These are phyloP conservation scores for Enoplosus armatus DNA, from an alignment of 2,797 vertebrate genomes.

Conservation along the genomic window DNA sequence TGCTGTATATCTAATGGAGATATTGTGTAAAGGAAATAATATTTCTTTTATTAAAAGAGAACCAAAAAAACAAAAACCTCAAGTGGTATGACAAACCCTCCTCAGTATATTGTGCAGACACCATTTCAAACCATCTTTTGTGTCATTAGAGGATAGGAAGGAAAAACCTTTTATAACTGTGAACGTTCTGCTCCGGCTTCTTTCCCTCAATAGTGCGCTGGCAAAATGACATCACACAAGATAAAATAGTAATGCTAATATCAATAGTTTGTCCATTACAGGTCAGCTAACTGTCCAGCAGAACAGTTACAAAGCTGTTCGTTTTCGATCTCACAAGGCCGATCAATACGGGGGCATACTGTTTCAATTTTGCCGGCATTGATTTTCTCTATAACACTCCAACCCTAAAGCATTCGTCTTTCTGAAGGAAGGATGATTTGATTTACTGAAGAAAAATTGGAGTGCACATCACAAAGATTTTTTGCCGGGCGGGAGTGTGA, in stretches of 20 bases:
- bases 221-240: conserved; percentile 94
- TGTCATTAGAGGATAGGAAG: conserved; percentile 21
- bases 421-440: conserved; percentile 99
- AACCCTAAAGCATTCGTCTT: conserved; percentile 99
- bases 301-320: conserved; percentile 99
- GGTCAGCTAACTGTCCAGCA: conserved; percentile 99
- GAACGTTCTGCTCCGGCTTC: conserved; percentile 35
- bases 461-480: conserved; percentile 99
- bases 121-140: conserved; percentile 2
- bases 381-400: conserved; percentile 98
- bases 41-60: not conserved
- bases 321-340: conserved; percentile 97
- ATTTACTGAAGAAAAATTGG: conserved; percentile 99
- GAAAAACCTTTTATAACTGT: conserved; percentile 25
- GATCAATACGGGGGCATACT: conserved; percentile 99
- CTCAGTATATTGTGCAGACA: not conserved
- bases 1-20: not conserved
- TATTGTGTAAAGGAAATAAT: not conserved
- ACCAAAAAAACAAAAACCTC: not conserved
- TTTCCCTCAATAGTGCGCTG: conserved; percentile 68
- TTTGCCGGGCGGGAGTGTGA: conserved; percentile 94
- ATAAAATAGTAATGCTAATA: conserved; percentile 99
- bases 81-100: not conserved
- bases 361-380: conserved; percentile 99
- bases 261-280: conserved; percentile 99